Percentiles rank a stretch among this genome's conserved stretches.
These are phyloP conservation scores for Clusia tigrina DNA, from an alignment of 2,888 invertebrate species.

Conservation along the genomic window DNA sequence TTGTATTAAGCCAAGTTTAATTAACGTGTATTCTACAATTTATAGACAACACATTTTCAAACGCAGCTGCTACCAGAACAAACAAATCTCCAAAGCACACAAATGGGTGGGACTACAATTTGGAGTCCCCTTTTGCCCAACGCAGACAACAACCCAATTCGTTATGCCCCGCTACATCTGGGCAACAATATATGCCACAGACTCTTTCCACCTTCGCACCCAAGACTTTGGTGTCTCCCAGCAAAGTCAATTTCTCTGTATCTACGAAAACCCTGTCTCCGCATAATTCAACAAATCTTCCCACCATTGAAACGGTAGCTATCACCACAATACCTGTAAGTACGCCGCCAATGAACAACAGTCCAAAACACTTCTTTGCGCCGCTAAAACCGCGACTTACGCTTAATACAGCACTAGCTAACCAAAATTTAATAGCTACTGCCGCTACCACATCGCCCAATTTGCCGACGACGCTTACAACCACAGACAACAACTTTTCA, in stretches of 20 bases:
- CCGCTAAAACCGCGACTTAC: conserved; percentile 62
- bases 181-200: conserved; percentile 34
- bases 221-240: conserved; percentile 40
- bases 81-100: conserved; percentile 57
- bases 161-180: conserved; percentile 39
- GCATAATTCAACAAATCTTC: neutral
- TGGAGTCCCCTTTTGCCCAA: conserved; percentile 57
- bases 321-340: conserved; percentile 52
- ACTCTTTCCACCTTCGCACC: conserved; percentile 55
- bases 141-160: conserved; percentile 48
- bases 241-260: conserved; percentile 44
- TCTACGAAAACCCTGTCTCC: conserved; percentile 19
- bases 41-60: conserved; percentile 44
- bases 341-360: conserved; percentile 43
- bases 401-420: conserved; percentile 56
- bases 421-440: conserved; percentile 37
- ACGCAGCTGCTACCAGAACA: conserved; percentile 52
- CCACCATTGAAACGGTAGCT: conserved; percentile 49
- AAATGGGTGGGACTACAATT: conserved; percentile 63
- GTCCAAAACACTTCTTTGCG: conserved; percentile 65
- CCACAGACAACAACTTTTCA: neutral
- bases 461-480: conserved; percentile 23
- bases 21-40: conserved; percentile 8
- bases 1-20: conserved; percentile 10
- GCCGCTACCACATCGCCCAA: conserved; percentile 31